Conservation (phyloP, 2,113 vertebrate genomes). For the Nibea albiflora region DNA sequence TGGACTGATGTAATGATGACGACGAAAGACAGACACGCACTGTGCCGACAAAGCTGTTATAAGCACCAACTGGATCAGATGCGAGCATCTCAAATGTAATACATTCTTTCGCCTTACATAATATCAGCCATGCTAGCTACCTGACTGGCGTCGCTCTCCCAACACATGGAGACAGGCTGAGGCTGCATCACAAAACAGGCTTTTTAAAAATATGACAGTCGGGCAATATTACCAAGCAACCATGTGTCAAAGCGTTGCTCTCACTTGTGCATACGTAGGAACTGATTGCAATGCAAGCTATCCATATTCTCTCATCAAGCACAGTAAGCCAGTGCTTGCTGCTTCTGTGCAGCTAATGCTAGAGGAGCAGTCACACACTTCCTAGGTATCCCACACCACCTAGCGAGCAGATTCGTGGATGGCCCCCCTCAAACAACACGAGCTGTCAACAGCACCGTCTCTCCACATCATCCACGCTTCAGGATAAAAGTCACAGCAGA, state of each 20-base stretch:
- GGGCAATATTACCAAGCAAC: background rate
- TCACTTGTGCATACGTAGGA: no score
- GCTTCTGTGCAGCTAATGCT: slow-evolving; percentile 36
- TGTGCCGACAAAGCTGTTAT: background rate
- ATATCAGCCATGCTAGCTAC: background rate
- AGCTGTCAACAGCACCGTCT: slow-evolving; percentile 58
- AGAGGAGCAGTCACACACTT: slow-evolving; percentile 29
- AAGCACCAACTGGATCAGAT: background rate
- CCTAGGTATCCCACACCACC: slow-evolving; percentile 73
- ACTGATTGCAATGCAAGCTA: background rate
- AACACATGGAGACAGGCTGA: background rate
- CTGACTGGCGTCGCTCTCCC: background rate
- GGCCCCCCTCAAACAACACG: background rate
- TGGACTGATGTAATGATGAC: background rate
- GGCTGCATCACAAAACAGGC: background rate
- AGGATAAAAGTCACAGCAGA: background rate
- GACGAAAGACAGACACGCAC: background rate
- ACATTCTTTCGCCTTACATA: background rate
- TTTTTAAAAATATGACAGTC: background rate
- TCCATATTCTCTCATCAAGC: background rate
- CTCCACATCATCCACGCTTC: background rate
- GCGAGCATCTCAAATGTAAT: no score
- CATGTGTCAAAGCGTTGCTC: background rate
- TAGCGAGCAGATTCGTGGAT: slow-evolving; percentile 57
- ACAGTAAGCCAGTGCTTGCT: background rate